Evolutionary conservation across 2,797 vertebrate genomes (phyloP).

Genomic region (Peromyscus aztecus): DNA sequence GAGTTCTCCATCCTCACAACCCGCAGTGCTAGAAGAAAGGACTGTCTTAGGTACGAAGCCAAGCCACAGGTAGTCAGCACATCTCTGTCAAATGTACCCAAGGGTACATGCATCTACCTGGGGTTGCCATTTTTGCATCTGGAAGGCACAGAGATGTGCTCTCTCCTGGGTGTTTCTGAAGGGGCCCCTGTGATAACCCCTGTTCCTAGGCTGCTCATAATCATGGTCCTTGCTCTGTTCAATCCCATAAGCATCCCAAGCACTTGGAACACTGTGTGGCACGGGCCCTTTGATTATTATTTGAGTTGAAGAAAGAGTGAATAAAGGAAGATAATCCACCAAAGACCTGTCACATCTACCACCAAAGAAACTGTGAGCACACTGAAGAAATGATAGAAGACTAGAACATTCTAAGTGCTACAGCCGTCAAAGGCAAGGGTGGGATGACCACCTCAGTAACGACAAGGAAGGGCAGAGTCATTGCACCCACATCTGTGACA

Average conservation of each 20-base stretch:
- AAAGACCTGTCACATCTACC: background rate
- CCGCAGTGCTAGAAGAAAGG: background rate
- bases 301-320: background rate
- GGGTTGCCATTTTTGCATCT: background rate
- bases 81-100: background rate
- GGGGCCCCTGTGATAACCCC: background rate
- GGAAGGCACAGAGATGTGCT: background rate
- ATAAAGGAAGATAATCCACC: background rate
- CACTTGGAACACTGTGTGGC: background rate
- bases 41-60: background rate
- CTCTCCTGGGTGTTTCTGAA: background rate
- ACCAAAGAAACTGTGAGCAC: background rate
- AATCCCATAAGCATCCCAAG: background rate
- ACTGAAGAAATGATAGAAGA: background rate
- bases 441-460: background rate
- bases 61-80: accelerated
- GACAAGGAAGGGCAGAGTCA: background rate
- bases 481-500: background rate
- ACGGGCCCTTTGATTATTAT: background rate
- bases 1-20: background rate
- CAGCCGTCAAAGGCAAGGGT: background rate
- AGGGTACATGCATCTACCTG: accelerated
- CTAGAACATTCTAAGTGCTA: background rate
- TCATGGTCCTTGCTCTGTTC: background rate
- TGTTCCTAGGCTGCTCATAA: background rate